A percentile compares a stretch with the other conserved stretches of the same genome.
Evolutionary conservation across 2,888 invertebrate genomes (phyloP).

Genomic region (Phorcus lineatus): DNA sequence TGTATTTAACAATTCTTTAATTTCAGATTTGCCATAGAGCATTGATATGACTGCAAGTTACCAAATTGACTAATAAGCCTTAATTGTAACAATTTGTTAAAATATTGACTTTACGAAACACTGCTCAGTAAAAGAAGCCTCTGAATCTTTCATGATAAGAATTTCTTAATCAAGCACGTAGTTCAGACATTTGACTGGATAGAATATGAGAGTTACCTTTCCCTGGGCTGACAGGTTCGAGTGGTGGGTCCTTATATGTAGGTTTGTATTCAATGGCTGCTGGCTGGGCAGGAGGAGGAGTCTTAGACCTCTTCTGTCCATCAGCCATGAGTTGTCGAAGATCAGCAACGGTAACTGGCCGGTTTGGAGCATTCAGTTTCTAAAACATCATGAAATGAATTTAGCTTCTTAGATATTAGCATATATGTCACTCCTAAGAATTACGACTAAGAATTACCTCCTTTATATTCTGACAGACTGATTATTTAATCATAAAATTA

Average conservation of each 20-base stretch:
- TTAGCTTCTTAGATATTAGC: no score
- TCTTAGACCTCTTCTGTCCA: constrained; percentile 37
- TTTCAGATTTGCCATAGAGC: no score
- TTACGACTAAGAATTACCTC: no score
- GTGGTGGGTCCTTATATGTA: constrained; percentile 63
- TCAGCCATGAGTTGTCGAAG: constrained; percentile 66
- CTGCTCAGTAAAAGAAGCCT: background rate
- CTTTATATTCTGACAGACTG: no score
- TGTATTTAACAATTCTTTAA: no score
- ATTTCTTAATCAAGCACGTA: background rate
- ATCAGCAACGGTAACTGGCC: constrained; percentile 70
- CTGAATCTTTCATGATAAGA: background rate
- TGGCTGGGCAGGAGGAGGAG: constrained; percentile 48
- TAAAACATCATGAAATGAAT: background rate
- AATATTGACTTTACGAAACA: no score
- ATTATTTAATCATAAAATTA: no score
- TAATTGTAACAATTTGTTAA: no score
- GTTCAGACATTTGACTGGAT: no score
- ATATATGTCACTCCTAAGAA: no score
- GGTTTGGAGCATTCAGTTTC: constrained; percentile 29
- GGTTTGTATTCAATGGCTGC: constrained; percentile 60
- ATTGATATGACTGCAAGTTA: no score
- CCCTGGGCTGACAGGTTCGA: constrained; percentile 68
- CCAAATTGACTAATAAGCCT: no score
- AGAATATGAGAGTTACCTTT: constrained; percentile 56